Evolutionary conservation across 2,888 invertebrate species (phyloP).

Genomic region (Mycalesis mineus): DNA sequence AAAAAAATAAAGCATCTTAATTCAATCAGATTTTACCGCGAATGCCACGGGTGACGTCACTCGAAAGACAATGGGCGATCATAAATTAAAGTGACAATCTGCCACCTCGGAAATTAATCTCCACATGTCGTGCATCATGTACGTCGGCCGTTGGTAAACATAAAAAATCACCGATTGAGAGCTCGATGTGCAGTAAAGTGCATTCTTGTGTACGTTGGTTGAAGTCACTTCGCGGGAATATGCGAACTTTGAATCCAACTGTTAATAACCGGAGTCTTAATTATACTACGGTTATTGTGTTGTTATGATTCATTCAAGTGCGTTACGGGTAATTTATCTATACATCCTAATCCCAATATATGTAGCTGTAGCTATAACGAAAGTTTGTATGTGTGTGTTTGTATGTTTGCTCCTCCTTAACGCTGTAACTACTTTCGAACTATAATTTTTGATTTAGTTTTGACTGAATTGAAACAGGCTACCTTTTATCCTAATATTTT

Average conservation of each 20-base stretch:
- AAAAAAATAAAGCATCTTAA: conserved; percentile 23
- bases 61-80: conserved; percentile 69
- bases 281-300: conserved; percentile 23
- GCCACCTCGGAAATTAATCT: conserved; percentile 75
- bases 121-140: conserved; percentile 62
- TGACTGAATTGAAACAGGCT: too few relatives aligned
- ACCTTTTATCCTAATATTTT: too few relatives aligned
- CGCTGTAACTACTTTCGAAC: too few relatives aligned
- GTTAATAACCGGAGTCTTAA: conserved; percentile 32
- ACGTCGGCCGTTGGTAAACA: conserved; percentile 60
- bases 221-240: conserved; percentile 65
- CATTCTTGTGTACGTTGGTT: conserved; percentile 69
- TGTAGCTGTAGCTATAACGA: too few relatives aligned
- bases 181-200: conserved; percentile 65
- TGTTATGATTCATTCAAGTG: conserved; percentile 33
- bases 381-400: too few relatives aligned
- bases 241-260: conserved; percentile 55
- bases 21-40: conserved; percentile 47
- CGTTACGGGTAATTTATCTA: neutral
- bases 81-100: conserved; percentile 74
- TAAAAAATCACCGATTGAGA: conserved; percentile 70
- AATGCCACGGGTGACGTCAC: conserved; percentile 57
- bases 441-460: too few relatives aligned
- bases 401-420: too few relatives aligned
- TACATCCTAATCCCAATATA: too few relatives aligned